Evolutionary conservation across 2,888 invertebrate genomes (phyloP).

Genomic region (Andrena bucephala): DNA sequence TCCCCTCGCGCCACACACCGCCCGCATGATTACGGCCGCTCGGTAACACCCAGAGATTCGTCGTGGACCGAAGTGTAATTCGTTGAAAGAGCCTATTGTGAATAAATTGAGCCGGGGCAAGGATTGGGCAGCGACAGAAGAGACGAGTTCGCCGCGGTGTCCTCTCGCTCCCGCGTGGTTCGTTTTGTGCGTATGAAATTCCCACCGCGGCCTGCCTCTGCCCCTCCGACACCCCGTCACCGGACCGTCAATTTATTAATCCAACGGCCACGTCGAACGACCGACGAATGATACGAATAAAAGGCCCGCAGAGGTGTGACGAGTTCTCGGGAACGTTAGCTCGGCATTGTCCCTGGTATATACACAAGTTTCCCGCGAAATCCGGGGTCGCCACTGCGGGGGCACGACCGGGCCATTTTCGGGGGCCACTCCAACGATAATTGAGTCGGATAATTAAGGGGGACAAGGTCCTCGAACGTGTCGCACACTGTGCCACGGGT

Average conservation of each 20-base stretch:
- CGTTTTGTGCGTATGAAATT: conserved; percentile 70
- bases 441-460: conserved; percentile 47
- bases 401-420: conserved; percentile 43
- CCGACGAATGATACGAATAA: conserved; percentile 47
- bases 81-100: conserved; percentile 83
- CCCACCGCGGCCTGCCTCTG: conserved; percentile 58
- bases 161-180: conserved; percentile 39
- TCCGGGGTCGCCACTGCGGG: neutral
- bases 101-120: conserved; percentile 82
- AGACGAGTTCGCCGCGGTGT: conserved; percentile 32
- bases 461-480: conserved; percentile 34
- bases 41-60: conserved; percentile 66
- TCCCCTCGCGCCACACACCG: conserved; percentile 34
- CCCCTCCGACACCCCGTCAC: conserved; percentile 35
- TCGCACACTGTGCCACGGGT: neutral
- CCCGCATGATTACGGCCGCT: conserved; percentile 66
- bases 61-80: conserved; percentile 70
- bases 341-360: conserved; percentile 19
- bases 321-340: conserved; percentile 30
- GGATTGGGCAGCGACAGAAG: conserved; percentile 67
- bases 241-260: conserved; percentile 71
- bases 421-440: conserved; percentile 31
- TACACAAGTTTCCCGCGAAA: conserved; percentile 19
- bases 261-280: conserved; percentile 50
- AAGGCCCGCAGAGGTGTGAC: conserved; percentile 66